phyloP scores from a whole-genome alignment of 1,140 invertebrate genomes.

The Muscidifurax raptorellus region DNA sequence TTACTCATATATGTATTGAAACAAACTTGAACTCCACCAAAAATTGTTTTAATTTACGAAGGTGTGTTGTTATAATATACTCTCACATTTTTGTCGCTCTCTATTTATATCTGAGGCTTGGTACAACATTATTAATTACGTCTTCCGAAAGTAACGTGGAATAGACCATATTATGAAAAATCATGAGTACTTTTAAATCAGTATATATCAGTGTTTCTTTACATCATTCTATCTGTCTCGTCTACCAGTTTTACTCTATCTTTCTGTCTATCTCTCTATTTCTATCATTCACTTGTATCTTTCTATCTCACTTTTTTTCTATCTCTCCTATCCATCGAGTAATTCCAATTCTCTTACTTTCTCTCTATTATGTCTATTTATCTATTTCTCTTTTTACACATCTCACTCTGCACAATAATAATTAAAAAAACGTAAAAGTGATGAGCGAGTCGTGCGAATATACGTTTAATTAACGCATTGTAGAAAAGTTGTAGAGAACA shows the following conservation, averaged over 20 bases:
- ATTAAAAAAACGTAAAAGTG: slow-evolving; percentile 45
- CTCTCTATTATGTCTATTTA: slow-evolving; percentile 54
- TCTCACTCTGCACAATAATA: slow-evolving; percentile 47
- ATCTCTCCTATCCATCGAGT: slow-evolving; percentile 26
- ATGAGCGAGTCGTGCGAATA: slow-evolving; percentile 36
- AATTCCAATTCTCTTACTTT: slow-evolving; percentile 39
- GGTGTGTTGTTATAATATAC: slow-evolving; percentile 14
- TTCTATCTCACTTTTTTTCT: slow-evolving; percentile 30
- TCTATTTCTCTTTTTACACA: slow-evolving; percentile 54
- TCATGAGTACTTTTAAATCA: slow-evolving; percentile 39
- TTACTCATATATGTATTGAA: neutral
- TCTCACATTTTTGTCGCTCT: slow-evolving; percentile 25
- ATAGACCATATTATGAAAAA: slow-evolving; percentile 24
- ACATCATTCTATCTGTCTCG: slow-evolving; percentile 47
- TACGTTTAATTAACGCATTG: slow-evolving; percentile 32
- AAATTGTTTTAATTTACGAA: slow-evolving; percentile 6
- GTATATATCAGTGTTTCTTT: slow-evolving; percentile 49
- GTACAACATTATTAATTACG: slow-evolving; percentile 16
- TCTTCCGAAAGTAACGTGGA: slow-evolving; percentile 20
- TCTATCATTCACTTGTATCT: slow-evolving; percentile 44
- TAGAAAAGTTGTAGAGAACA: slow-evolving; percentile 22
- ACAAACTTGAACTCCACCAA: neutral
- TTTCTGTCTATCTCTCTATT: slow-evolving; percentile 50
- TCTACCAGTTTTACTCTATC: slow-evolving; percentile 30
- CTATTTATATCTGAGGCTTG: neutral